Evolutionary conservation across 2,888 invertebrate genomes (phyloP), one percentile per base, ranked within the genome.

Genomic region (Drosophila aldrichi): DNA sequence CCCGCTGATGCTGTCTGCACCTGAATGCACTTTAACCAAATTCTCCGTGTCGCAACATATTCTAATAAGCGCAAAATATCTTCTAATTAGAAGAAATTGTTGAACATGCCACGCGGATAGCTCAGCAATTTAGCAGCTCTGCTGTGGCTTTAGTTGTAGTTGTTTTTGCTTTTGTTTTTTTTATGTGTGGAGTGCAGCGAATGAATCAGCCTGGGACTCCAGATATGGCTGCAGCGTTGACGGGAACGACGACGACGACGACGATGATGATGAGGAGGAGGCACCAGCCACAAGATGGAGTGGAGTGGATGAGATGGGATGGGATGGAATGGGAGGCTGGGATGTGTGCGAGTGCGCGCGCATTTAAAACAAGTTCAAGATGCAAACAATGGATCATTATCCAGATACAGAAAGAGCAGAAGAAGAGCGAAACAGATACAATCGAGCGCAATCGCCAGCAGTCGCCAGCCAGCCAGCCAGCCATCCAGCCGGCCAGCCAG

Each of bases 311-410:
- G 56, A 43, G 34, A 40, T 29, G 65, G 41, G n/a, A 32, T 25
- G 65, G 44, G 36, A 36, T 29, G 65, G 41, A 20, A 29, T 32
- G 65, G 44, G 54, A 44, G 60, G 38, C 8, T 20, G 58, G 44
- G 52, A 46, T 66, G 75, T 82, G 84, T 68, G 54, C 38, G 87
- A 69, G 86, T 71, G 74, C 71, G 78, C 69, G 84, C 87, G 86
- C 91, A 91, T 92, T 91, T 90, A 89, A 90, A 91, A 90, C 91
- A 91, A 92, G 91, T 90, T 91, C 90, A 91, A 88, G 88, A 91
- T 92, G 89, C 91, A 90, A 92, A 91, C 91, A 91, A 91, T 91
- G 91, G 91, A 91, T 91, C 91, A 92, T 91, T 91, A 91, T 92
- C 91, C 90, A 79, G 77, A 69, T 78, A 84, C 91, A 79, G 84